These are phyloP conservation scores for Phaetusa simplex DNA, from an alignment of 2,113 vertebrate species.

Conservation along the genomic window DNA sequence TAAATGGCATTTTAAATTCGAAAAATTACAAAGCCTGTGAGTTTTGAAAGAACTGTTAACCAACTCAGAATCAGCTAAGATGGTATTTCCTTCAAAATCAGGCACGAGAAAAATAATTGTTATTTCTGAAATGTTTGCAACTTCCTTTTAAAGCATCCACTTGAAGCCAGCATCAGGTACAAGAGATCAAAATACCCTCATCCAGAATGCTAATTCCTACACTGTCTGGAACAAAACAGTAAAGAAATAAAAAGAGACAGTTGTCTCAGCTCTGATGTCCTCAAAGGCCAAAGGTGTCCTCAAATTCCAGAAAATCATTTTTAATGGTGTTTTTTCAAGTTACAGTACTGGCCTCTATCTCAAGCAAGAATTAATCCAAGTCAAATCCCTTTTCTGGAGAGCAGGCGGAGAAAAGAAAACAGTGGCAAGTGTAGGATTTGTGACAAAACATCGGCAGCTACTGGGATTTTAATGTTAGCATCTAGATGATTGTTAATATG, in stretches of 20 bases:
- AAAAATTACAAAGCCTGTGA: neutral
- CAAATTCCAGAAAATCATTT: neutral
- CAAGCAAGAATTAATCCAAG: neutral
- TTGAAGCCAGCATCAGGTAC: neutral
- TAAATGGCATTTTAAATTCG: neutral
- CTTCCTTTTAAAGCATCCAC: neutral
- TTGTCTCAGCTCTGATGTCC: neutral
- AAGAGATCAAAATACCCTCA: neutral
- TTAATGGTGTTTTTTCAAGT: neutral
- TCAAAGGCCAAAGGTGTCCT: neutral
- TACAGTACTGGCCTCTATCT: neutral
- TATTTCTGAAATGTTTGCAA: neutral
- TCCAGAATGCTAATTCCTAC: neutral
- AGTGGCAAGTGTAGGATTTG: neutral
- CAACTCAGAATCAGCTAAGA: neutral
- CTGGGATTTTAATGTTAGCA: neutral
- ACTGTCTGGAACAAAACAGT: neutral
- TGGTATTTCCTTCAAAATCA: neutral
- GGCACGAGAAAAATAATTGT: neutral
- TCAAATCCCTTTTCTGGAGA: neutral
- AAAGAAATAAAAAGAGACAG: neutral
- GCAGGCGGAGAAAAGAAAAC: neutral
- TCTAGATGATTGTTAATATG: neutral
- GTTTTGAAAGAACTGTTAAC: neutral
- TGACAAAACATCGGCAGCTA: neutral